Evolutionary conservation across 92 coral and sea anemone genomes (phyloP).

Genomic region (Umimayanthus chanpuru): DNA sequence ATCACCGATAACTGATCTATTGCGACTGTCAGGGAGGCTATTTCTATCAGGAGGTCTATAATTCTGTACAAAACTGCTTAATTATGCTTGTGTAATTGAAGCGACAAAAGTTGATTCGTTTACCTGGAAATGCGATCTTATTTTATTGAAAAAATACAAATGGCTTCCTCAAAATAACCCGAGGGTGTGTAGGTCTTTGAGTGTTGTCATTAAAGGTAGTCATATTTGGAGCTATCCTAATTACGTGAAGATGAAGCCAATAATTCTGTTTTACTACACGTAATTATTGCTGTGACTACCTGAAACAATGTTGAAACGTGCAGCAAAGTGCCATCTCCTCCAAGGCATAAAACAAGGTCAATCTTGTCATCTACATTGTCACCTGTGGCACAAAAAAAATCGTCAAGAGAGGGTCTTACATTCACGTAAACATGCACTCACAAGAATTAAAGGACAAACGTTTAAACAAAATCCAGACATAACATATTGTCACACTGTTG

Average conservation of each 20-base stretch:
- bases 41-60: too few relatives aligned
- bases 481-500: background rate
- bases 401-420: background rate
- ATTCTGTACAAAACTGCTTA: too few relatives aligned
- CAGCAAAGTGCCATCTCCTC: slow-evolving; percentile 97
- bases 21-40: too few relatives aligned
- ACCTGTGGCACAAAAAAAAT: slow-evolving; percentile 45
- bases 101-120: too few relatives aligned
- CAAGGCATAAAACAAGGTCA: slow-evolving; percentile 85
- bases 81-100: too few relatives aligned
- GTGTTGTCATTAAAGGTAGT: background rate
- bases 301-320: slow-evolving; percentile 90
- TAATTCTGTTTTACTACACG: background rate
- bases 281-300: slow-evolving; percentile 51
- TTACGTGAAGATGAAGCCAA: background rate
- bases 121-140: background rate
- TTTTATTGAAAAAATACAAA: background rate
- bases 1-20: too few relatives aligned
- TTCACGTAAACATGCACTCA: background rate
- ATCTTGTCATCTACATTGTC: slow-evolving; percentile 82
- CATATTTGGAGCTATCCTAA: background rate
- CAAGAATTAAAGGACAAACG: background rate
- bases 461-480: background rate
- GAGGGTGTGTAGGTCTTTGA: background rate
- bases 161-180: too few relatives aligned